Base-by-base conservation (phyloP, 64 coral and sea anemone species). In the Montipora foliosa region DNA sequence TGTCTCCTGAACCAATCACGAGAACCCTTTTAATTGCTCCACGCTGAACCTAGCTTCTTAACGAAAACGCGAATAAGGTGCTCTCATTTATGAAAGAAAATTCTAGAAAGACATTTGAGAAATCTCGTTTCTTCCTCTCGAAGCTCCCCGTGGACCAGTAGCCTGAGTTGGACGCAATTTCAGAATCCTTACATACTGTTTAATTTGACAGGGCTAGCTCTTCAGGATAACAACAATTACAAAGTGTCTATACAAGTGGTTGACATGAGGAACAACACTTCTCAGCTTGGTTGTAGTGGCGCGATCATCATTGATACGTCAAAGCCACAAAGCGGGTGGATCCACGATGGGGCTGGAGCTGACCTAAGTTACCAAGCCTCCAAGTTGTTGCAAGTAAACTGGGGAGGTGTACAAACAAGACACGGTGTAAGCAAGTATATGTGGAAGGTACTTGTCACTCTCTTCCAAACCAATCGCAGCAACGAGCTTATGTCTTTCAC, bases 241-340 rank as follows among this genome's bases (percentile, higher is more conserved):
- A 99, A 96, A 80, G 73, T 99, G 3, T 79, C 95, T 5, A 89
- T 94, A 57, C 88, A 97, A 90, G 95, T 92, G 19, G 17, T 67
- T 1, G 89, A 97, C 58, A 82, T 92, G 62, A 87, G 95, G 67
- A 68, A 79, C 83, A 87, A 78, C 48, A 61, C 74, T 15, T 20
- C 44, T 82, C 94, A 64, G 57, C 86, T 90, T 46, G 84, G 91
- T 44, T 99, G 97, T 37, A 90, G 91, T 67, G 92, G 91, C 71
- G n/a, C 57, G 3, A 46, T 99, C n/a, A 89, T 88, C 44, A 89
- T 99, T 81, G 97, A 99, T 78, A 99, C 94, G 0, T 86, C 94
- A 59, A 81, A 15, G 8, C 97, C 97, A 61, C n/a, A 88, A 75
- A 74, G 61, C 68, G 97, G 97, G n/a, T 99, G 97, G 97, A 76